phyloP scores from a whole-genome alignment of 2,888 invertebrate species.

The Osmoderma eremita region DNA sequence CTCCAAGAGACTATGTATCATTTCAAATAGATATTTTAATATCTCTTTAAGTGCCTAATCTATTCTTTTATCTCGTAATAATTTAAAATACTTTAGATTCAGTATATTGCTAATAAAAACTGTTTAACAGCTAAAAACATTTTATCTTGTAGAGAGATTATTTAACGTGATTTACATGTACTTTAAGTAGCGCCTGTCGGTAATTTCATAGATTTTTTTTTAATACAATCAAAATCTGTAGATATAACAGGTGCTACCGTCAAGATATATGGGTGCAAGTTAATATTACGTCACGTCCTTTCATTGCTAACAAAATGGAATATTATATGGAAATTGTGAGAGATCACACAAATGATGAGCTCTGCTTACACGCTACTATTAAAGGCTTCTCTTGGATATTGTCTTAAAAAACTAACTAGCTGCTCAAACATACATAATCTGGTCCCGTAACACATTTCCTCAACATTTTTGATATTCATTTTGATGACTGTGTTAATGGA shows the following conservation, averaged over 20 bases:
- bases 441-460: slow-evolving; percentile 36
- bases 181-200: too few species aligned
- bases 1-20: slow-evolving; percentile 26
- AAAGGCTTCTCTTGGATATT: slow-evolving; percentile 41
- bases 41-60: slow-evolving; percentile 8
- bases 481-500: slow-evolving; percentile 3
- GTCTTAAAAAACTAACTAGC: slow-evolving; percentile 41
- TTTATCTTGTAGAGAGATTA: too few species aligned
- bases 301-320: slow-evolving; percentile 19
- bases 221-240: too few species aligned
- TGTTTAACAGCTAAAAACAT: not conserved
- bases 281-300: not conserved
- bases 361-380: slow-evolving; percentile 40
- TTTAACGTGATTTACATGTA: too few species aligned
- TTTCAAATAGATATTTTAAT: slow-evolving; percentile 11
- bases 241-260: too few species aligned
- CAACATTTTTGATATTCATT: slow-evolving; percentile 16
- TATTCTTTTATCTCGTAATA: slow-evolving; percentile 10
- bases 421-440: slow-evolving; percentile 37
- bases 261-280: too few species aligned
- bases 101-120: slow-evolving; percentile 1
- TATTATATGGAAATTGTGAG: slow-evolving; percentile 30
- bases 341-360: slow-evolving; percentile 41
- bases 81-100: not conserved
- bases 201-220: too few species aligned